Percentiles rank a stretch among this genome's conserved stretches.
phyloP scores from a whole-genome alignment of 2,797 vertebrate species.

The Distichodus sexfasciatus region DNA sequence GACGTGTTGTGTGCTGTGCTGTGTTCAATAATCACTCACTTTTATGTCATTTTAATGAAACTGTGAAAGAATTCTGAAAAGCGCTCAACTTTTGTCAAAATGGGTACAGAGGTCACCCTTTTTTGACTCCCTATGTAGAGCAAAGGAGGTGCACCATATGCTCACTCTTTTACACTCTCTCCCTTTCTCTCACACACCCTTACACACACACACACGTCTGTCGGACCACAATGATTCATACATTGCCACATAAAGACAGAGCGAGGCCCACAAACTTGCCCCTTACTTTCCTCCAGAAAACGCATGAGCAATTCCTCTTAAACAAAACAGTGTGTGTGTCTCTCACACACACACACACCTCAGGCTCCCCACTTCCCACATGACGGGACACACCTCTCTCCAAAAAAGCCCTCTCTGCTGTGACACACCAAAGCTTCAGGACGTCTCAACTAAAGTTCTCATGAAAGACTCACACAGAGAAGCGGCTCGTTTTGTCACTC shows the following conservation, averaged over 20 bases:
- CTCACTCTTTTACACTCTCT: too few relatives aligned
- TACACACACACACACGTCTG: conserved; percentile 23
- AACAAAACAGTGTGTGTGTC: not conserved
- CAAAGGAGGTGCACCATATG: conserved; percentile 21
- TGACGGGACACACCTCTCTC: not conserved
- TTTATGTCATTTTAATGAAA: too few relatives aligned
- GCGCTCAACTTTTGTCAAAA: too few relatives aligned
- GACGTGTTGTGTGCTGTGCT: too few relatives aligned
- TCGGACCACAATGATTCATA: conserved; percentile 29
- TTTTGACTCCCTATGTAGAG: too few relatives aligned
- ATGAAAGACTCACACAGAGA: not conserved
- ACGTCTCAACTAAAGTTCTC: not conserved
- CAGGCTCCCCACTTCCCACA: not conserved
- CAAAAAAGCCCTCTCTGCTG: not conserved
- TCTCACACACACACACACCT: conserved; percentile 13
- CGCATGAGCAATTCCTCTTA: conserved; percentile 1
- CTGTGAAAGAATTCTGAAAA: too few relatives aligned
- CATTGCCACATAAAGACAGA: conserved; percentile 21
- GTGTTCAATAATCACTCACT: too few relatives aligned
- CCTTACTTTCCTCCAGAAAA: too few relatives aligned
- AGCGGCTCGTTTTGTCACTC: not conserved
- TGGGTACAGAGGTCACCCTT: too few relatives aligned
- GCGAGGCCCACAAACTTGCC: conserved; percentile 14
- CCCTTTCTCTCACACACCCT: conserved; percentile 8
- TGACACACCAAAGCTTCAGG: not conserved